These are phyloP conservation scores for Bufo gargarizans DNA, from an alignment of 2,113 vertebrate genomes.

Conservation along the genomic window DNA sequence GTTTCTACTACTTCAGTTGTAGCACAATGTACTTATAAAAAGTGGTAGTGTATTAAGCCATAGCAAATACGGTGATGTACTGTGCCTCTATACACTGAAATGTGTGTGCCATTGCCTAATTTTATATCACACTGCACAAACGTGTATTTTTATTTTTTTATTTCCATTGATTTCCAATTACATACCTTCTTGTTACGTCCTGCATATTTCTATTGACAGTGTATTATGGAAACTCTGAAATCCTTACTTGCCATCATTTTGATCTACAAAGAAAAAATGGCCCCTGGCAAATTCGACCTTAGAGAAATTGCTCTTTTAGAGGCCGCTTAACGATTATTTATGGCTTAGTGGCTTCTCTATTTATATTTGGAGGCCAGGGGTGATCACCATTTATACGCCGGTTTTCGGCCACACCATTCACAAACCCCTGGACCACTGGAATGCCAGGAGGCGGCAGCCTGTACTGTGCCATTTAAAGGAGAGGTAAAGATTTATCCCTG, in stretches of 20 bases:
- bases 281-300: constrained; percentile 4
- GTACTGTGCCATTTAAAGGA: background rate
- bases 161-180: no score
- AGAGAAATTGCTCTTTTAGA: constrained; percentile 14
- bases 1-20: background rate
- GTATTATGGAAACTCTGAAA: background rate
- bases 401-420: background rate
- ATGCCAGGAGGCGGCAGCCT: background rate
- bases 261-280: background rate
- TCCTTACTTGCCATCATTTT: background rate
- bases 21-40: no score
- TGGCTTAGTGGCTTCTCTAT: constrained; percentile 16
- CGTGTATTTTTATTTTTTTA: no score
- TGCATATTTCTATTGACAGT: background rate
- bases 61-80: no score
- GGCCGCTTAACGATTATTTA: background rate
- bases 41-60: no score
- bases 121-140: no score
- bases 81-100: no score
- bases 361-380: constrained; percentile 4
- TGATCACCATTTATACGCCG: constrained; percentile 13
- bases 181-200: background rate
- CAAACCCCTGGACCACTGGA: background rate
- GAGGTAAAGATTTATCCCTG: background rate
- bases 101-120: no score